Evolutionary conservation across 2,113 vertebrate species (phyloP).

Genomic region (Calcarius ornatus): DNA sequence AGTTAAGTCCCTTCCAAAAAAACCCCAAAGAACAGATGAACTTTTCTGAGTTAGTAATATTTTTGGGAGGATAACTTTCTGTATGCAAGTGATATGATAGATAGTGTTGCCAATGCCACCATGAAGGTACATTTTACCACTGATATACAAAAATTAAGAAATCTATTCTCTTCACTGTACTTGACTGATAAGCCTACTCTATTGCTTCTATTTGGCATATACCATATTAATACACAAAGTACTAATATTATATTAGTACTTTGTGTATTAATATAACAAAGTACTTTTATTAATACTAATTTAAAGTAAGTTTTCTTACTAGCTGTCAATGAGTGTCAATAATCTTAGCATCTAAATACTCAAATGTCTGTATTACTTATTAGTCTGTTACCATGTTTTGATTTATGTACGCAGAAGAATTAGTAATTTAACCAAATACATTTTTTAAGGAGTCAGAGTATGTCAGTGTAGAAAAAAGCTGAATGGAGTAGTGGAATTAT

Average conservation of each 20-base stretch:
- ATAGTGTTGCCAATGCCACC: not conserved
- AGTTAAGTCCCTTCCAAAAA: not conserved
- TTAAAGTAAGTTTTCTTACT: not conserved
- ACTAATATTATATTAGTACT: no score
- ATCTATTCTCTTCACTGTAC: accelerated
- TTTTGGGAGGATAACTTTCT: not conserved
- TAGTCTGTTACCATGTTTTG: not conserved
- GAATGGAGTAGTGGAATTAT: not conserved
- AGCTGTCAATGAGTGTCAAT: not conserved
- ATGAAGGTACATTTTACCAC: not conserved
- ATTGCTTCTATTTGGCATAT: not conserved
- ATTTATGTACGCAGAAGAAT: not conserved
- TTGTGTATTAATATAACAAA: not conserved
- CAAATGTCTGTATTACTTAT: not conserved
- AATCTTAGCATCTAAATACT: not conserved
- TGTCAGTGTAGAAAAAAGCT: not conserved
- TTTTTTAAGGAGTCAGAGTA: not conserved
- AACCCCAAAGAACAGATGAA: not conserved
- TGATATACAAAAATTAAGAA: not conserved
- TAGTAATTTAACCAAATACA: not conserved
- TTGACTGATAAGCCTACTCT: not conserved
- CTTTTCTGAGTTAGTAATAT: not conserved
- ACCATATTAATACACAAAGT: no score
- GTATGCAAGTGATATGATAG: accelerated
- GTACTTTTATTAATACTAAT: not conserved